Conservation (phyloP, 2,797 vertebrate species). For the Arvicola amphibius region DNA sequence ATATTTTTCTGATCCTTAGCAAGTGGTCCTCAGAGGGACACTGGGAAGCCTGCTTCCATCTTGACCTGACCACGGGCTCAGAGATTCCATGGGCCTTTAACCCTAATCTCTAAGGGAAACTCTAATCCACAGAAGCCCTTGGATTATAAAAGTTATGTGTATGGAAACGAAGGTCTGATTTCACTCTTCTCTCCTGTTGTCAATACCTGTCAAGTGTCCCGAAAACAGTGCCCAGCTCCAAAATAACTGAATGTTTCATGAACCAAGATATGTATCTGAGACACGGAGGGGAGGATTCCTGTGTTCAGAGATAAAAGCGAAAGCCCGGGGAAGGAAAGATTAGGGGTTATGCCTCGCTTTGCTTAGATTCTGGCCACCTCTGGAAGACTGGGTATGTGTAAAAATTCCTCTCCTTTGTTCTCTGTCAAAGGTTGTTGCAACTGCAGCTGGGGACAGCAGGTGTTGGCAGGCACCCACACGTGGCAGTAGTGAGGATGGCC, state of each 20-base stretch:
- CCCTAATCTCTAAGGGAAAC: background rate
- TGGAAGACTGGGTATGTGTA: background rate
- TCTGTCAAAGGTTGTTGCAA: constrained; percentile 30
- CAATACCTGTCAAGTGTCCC: background rate
- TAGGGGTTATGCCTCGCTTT: background rate
- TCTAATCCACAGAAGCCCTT: background rate
- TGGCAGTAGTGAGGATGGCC: constrained; percentile 8
- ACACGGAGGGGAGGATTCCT: background rate
- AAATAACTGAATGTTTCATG: background rate
- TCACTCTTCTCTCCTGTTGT: background rate
- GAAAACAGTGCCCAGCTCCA: background rate
- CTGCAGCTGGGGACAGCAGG: constrained; percentile 26
- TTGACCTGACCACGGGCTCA: background rate
- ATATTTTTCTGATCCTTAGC: background rate
- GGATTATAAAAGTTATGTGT: constrained; percentile 5
- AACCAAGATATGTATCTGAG: background rate
- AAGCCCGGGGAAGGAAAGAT: background rate
- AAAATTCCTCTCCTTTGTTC: constrained; percentile 69
- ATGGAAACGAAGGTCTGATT: constrained; percentile 12
- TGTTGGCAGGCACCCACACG: background rate
- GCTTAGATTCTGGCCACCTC: background rate
- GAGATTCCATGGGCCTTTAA: background rate
- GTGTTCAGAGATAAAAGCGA: background rate
- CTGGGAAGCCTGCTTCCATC: background rate
- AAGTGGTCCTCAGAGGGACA: background rate